A percentile compares a stretch with the other conserved stretches of the same genome.
Evolutionary conservation across 2,113 vertebrate species (phyloP).

Genomic region (Chaetops frenatus): DNA sequence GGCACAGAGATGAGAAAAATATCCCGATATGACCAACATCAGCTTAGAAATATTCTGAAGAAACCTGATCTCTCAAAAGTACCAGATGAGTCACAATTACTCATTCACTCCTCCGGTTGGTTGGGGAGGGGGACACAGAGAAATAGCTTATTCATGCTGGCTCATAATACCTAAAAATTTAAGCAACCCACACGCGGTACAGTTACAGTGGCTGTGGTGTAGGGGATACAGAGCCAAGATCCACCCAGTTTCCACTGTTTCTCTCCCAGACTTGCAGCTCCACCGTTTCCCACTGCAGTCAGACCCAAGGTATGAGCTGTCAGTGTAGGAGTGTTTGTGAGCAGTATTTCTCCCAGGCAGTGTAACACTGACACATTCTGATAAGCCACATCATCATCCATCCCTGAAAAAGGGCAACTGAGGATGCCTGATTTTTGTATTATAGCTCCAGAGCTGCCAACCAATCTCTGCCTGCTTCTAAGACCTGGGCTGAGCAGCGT

Average conservation of each 20-base stretch:
- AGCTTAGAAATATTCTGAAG: not conserved
- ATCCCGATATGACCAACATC: not conserved
- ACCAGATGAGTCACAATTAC: slow-evolving; percentile 33
- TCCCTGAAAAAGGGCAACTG: not conserved
- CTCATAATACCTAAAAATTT: not conserved
- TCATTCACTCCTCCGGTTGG: not conserved
- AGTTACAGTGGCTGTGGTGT: not conserved
- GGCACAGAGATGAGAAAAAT: not conserved
- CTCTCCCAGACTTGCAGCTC: not conserved
- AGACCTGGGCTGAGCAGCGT: not conserved
- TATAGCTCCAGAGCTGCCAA: not conserved
- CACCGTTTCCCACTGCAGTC: accelerated
- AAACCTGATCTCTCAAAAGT: not conserved
- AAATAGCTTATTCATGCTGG: not conserved
- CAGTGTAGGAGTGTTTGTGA: slow-evolving; percentile 16
- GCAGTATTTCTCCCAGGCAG: not conserved
- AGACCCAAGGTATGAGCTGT: not conserved
- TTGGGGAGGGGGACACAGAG: not conserved
- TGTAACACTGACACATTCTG: not conserved
- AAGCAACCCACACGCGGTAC: not conserved
- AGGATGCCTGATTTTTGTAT: not conserved
- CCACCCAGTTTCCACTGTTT: not conserved
- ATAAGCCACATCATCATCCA: not conserved
- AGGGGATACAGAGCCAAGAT: not conserved
- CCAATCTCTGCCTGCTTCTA: not conserved